Evolutionary conservation across 1,140 invertebrate genomes (phyloP), one percentile per base, ranked within the genome.

Genomic region (Papilio aristodemus): DNA sequence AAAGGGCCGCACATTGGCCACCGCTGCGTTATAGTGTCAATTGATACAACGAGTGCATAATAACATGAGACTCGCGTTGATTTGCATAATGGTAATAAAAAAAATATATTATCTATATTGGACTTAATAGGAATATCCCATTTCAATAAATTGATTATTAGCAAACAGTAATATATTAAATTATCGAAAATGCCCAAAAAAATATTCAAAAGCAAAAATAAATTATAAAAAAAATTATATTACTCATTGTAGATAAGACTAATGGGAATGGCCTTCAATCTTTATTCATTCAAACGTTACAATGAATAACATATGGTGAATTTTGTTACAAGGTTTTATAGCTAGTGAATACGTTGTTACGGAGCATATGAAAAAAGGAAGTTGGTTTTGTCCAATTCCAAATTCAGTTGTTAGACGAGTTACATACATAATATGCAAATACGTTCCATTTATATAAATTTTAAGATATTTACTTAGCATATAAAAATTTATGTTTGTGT

Each of bases 151-250:
- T 27, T 9, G 0, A 36, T 59, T 62, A 37, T n/a, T 37, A 62
- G 59, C 17, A 38, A 62, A 11, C 59, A 17, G 10, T 62, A 37
- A 37, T 62, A 60, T n/a, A 50, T 14, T 5, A 59, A 59, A 32
- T 14, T 17, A 32, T 58, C 27, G 11, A 58, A 58, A 58, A 62
- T 62, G 36, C 17, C 58, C 13, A 62, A 62, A 59, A 62, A 62
- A 62, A 62, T 22, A 36, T 62, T 62, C 59, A 62, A 62, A 62
- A 62, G 14, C 9, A 4, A 54, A 62, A 62, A 62, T 62, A 38
- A 17, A 39, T 22, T 1, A 62, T 38, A 62, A 62, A 54, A 54
- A 66, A 64, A 63, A 57, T 50, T 22, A 54, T 25, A 54, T 38
- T 37, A 32, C 25, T 59, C 57, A 7, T 59, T 59, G 25, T 59